A percentile compares a stretch with the other conserved stretches of the same genome.
Evolutionary conservation across 2,113 vertebrate genomes (phyloP).

Genomic region (zebrafish (Danio rerio)): GRCz12tu NC_133177.1:18066501-18067000

Average conservation of each 20-base stretch:
- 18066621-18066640: not conserved
- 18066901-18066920: constrained; percentile 29
- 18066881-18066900: constrained; percentile 52
- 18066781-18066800: constrained; percentile 50
- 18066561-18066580: not conserved
- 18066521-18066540: not conserved
- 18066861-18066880: constrained; percentile 58
- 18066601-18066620: not conserved
- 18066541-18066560: not conserved
- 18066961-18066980: constrained; percentile 40
- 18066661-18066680: not conserved
- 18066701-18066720: constrained; percentile 13
- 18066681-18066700: not conserved
- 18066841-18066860: constrained; percentile 52
- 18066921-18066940: constrained; percentile 38
- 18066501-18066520: not conserved
- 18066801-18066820: constrained; percentile 49
- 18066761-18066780: constrained; percentile 32
- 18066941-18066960: constrained; percentile 1
- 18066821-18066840: constrained; percentile 57
- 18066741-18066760: constrained; percentile 16
- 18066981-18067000: constrained; percentile 47
- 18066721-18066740: not conserved
- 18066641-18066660: not conserved
- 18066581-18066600: not conserved